A percentile compares a stretch with the other conserved stretches of the same genome.
These are phyloP conservation scores for Anhinga anhinga DNA, from an alignment of 2,113 vertebrate species.

Conservation along the genomic window DNA sequence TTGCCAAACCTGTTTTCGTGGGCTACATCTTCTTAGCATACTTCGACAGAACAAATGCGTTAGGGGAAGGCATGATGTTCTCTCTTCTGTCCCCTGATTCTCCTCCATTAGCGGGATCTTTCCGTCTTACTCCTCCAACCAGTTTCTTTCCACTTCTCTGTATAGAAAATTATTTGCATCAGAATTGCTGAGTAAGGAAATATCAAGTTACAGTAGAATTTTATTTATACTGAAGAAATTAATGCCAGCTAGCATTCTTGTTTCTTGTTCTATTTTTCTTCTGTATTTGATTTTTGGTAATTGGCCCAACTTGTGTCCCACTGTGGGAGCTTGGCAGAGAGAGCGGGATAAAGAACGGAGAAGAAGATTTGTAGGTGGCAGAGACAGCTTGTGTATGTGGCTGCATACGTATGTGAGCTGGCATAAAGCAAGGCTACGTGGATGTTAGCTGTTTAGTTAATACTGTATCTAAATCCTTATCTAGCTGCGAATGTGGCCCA, in stretches of 20 bases:
- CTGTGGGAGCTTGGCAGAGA: constrained; percentile 43
- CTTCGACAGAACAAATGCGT: neutral
- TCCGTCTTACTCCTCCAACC: neutral
- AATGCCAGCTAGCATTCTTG: constrained; percentile 24
- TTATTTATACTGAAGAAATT: constrained; percentile 43
- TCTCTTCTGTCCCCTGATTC: neutral
- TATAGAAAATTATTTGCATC: neutral
- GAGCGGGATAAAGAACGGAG: neutral
- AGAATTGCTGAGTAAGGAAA: constrained; percentile 38
- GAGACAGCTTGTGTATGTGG: constrained; percentile 43
- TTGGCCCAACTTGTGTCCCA: constrained; percentile 36
- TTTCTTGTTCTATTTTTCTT: constrained; percentile 26
- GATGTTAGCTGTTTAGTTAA: constrained; percentile 12
- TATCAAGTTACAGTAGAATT: neutral
- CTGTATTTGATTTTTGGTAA: constrained; percentile 27
- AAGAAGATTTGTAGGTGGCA: constrained; percentile 46
- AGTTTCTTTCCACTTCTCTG: neutral
- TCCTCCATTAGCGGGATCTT: neutral
- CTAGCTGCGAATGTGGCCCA: neutral
- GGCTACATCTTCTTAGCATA: neutral
- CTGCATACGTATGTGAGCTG: constrained; percentile 33
- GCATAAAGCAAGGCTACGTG: neutral
- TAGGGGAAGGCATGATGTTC: neutral
- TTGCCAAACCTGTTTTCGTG: neutral
- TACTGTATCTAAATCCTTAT: neutral